Base-by-base conservation (phyloP, 92 coral and sea anemone genomes). In the Plumapathes pennacea region DNA sequence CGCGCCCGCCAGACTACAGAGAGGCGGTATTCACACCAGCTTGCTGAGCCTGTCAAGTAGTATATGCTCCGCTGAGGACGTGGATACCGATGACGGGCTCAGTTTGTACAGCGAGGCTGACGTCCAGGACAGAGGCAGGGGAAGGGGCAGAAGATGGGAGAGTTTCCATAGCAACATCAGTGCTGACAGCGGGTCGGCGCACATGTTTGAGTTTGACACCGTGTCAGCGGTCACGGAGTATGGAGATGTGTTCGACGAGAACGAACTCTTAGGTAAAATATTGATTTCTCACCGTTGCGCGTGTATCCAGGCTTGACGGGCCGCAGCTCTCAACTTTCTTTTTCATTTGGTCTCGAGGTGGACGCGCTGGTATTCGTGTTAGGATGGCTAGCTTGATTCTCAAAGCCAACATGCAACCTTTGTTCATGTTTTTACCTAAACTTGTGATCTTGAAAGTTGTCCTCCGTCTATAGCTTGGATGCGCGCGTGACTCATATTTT, bases 181-280 rank as follows among this genome's bases (percentile, higher is more conserved):
- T 60, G 89, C 85, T 46, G 99, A 94, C 72, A 94, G 99, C 54
- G 99, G 99, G 46, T 94, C 99, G 31, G 84, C 89, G 32, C 96
- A 94, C 27, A 42, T 81, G 82, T 83, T 65, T 46, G 96, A 88
- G 62, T 88, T 66, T 44, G 96, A 88, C 33, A 78, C 85, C 3
- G 96, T 82, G 28, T 83, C 89, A 13, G 25, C 44, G 65, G 51
- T 56, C 5, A 63, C 83, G 9, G 97, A 89, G 39, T 60, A 38
- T 39, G 95, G 82, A 9, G 85, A 77, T 24, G 72, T 57, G 37
- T 62, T 53, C 22, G 90, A 67, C 18, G 83, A 71, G 22, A 68
- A 56, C 31, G 86, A 62, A 13, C 46, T 29, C 19, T 67, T 14
- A 63, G 84, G 85, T 69, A 38, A 64, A 40, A n/a, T 11, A 38